Percentiles rank a stretch among this genome's conserved stretches.
These are phyloP conservation scores for Chaetodon trifasciatus DNA, from an alignment of 2,797 vertebrate species.

Conservation along the genomic window DNA sequence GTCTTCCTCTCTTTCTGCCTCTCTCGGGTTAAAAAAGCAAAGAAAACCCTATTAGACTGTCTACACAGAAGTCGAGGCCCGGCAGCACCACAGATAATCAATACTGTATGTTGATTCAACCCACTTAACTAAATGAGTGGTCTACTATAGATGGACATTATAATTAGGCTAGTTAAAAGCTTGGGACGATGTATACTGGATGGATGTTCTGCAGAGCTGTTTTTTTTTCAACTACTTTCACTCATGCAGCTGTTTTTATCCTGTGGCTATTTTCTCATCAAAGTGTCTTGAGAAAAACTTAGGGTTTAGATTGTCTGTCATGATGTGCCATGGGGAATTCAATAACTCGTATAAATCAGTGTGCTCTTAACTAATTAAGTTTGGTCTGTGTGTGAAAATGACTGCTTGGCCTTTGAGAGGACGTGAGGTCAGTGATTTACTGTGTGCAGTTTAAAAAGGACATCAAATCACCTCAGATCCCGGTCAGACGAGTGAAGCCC, in stretches of 20 bases:
- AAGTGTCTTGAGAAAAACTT: background rate
- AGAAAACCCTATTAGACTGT: conserved; percentile 58
- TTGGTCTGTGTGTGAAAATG: background rate
- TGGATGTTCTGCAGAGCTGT: conserved; percentile 8
- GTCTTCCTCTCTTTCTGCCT: conserved; percentile 39
- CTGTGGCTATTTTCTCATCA: background rate
- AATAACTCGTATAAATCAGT: background rate
- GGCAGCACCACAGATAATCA: conserved; percentile 59
- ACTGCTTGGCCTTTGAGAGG: background rate
- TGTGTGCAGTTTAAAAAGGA: conserved; percentile 2
- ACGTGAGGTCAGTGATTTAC: background rate
- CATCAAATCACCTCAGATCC: conserved; percentile 23
- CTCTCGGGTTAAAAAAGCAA: conserved; percentile 64
- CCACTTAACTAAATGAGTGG: conserved; percentile 71
- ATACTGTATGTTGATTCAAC: conserved; percentile 65
- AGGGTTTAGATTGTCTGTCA: background rate
- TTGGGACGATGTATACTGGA: background rate
- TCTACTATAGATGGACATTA: conserved; percentile 46
- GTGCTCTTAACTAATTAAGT: background rate
- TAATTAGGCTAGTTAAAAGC: conserved; percentile 59
- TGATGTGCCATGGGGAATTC: background rate
- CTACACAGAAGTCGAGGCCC: conserved; percentile 29
- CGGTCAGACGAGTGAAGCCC: background rate
- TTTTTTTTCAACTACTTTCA: background rate
- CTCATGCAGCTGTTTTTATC: background rate